A percentile compares a stretch with the other conserved stretches of the same genome.
Conservation (phyloP, 2,888 invertebrate species). For the Capitulum mitella region DNA sequence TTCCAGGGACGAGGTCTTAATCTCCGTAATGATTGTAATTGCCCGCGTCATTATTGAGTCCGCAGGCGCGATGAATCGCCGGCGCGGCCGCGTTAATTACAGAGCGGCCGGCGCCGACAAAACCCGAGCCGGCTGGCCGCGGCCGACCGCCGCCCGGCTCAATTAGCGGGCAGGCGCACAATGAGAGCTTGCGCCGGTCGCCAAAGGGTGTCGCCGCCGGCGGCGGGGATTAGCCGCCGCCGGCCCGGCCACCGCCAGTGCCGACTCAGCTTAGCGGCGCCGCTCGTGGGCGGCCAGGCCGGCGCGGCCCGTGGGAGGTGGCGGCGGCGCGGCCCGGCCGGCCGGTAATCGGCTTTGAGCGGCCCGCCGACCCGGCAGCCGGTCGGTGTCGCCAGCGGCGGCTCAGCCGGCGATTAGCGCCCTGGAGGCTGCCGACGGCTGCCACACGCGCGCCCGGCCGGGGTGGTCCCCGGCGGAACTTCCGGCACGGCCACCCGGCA, state of each 20-base stretch:
- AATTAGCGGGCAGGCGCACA: neutral
- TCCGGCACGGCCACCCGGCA: too few relatives aligned
- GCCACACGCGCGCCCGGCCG: neutral
- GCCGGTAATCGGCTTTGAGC: neutral
- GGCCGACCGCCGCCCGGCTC: neutral
- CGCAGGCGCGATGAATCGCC: slow-evolving; percentile 5
- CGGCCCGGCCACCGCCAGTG: neutral
- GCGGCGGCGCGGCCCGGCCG: neutral
- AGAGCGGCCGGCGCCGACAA: neutral
- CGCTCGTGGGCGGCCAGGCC: slow-evolving; percentile 3
- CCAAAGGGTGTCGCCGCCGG: neutral
- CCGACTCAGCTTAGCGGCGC: neutral
- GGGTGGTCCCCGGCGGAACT: too few relatives aligned
- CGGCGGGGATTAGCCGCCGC: slow-evolving; percentile 4
- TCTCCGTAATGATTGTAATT: slow-evolving; percentile 11
- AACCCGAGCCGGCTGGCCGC: neutral
- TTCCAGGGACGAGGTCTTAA: neutral
- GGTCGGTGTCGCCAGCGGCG: neutral
- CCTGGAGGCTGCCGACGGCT: neutral
- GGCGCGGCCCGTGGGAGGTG: too few relatives aligned
- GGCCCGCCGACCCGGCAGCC: neutral
- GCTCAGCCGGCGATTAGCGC: neutral
- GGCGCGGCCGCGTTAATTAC: neutral
- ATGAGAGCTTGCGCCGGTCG: neutral
- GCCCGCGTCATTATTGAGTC: slow-evolving; percentile 4